phyloP scores from a whole-genome alignment of 2,888 invertebrate species.

The Troides oblongomaculatus region DNA sequence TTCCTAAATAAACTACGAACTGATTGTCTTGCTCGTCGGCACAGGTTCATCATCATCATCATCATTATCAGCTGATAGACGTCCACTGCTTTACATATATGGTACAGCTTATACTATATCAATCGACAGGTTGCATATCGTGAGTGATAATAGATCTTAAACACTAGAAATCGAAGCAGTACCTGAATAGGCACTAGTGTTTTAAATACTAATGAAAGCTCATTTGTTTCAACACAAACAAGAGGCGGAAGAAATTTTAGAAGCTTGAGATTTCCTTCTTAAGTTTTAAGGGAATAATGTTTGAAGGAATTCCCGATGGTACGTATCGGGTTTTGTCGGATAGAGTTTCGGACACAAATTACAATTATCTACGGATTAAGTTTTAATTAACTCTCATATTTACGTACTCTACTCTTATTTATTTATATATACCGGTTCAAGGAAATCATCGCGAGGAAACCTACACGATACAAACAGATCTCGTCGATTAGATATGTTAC shows the following conservation, averaged over 20 bases:
- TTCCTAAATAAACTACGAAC: no score
- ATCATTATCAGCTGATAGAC: no score
- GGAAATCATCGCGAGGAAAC: no score
- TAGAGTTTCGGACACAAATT: constrained; percentile 18
- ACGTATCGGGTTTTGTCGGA: constrained; percentile 15
- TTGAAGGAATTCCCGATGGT: constrained; percentile 9
- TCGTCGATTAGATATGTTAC: no score
- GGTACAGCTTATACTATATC: no score
- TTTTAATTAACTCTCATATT: constrained; percentile 9
- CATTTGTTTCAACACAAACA: neutral
- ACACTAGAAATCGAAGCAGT: neutral
- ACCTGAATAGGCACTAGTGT: neutral
- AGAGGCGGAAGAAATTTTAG: neutral
- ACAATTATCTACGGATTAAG: constrained; percentile 13
- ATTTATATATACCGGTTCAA: no score
- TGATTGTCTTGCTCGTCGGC: no score
- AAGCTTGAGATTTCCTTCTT: constrained; percentile 4
- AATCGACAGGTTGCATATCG: no score
- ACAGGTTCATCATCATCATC: no score
- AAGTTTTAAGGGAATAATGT: constrained; percentile 11
- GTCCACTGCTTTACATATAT: no score
- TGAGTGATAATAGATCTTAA: no score
- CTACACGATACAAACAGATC: no score
- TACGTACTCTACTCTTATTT: neutral
- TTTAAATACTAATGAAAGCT: neutral